Conservation (phyloP, 2,888 invertebrate species). For the Drosophila birchii region DNA sequence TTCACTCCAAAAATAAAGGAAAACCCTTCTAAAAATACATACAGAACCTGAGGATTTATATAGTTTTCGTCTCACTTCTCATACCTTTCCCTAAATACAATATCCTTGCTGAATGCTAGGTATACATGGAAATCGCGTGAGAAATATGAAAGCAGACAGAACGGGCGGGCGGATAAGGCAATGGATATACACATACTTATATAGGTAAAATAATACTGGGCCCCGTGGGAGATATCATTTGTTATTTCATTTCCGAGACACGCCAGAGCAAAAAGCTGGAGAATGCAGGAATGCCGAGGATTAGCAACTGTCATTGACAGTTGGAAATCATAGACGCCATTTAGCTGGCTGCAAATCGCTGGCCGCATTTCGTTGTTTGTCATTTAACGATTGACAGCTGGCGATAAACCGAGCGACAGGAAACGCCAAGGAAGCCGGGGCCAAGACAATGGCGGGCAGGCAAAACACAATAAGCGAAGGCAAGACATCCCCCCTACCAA, state of each 20-base stretch:
- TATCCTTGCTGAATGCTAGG: not conserved
- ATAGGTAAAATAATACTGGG: constrained; percentile 4
- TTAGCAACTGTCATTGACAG: constrained; percentile 66
- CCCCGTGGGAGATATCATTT: constrained; percentile 61
- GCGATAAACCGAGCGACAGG: constrained; percentile 58
- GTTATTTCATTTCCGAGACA: constrained; percentile 67
- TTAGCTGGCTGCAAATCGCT: constrained; percentile 56
- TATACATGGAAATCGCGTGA: constrained; percentile 61
- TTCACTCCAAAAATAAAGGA: not conserved
- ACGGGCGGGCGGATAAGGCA: not conserved
- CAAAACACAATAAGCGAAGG: constrained; percentile 28
- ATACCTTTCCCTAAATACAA: not conserved
- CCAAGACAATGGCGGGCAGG: constrained; percentile 24
- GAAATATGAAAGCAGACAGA: constrained; percentile 40
- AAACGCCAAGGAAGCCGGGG: constrained; percentile 10
- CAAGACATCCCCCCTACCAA: constrained; percentile 34
- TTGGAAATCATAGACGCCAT: constrained; percentile 61
- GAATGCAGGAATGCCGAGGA: constrained; percentile 65
- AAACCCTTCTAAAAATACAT: not conserved
- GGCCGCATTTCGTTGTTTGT: constrained; percentile 77
- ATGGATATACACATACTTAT: constrained; percentile 6
- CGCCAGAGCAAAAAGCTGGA: constrained; percentile 41
- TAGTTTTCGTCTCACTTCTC: not conserved
- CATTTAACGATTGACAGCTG: constrained; percentile 79
- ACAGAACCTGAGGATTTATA: not conserved